Percentiles rank a stretch among this genome's conserved stretches.
Conservation (phyloP, 2,797 vertebrate species). For the Enteromius afrohamiltoni region DNA sequence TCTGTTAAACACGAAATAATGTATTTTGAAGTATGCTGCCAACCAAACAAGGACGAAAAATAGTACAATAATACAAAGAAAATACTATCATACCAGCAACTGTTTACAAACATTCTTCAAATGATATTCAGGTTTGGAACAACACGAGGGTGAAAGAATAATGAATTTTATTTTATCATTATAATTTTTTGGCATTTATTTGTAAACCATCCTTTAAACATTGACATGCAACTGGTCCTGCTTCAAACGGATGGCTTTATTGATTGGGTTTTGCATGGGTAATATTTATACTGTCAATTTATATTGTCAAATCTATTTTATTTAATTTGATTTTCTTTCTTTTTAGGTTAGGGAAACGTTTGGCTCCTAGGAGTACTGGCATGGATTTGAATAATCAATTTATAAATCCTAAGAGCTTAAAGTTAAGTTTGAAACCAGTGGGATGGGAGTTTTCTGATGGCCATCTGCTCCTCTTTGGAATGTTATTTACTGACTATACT, state of each 20-base stretch:
- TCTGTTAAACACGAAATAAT: neutral
- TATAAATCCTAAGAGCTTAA: neutral
- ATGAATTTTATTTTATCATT: neutral
- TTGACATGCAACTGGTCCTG: neutral
- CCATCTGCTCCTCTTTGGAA: constrained; percentile 64
- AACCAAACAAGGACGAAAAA: neutral
- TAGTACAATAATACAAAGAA: neutral
- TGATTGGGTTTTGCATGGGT: neutral
- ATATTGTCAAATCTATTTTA: neutral
- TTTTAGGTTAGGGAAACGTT: neutral
- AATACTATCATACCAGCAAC: neutral
- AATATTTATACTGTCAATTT: neutral
- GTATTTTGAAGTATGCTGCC: neutral
- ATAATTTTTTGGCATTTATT: neutral
- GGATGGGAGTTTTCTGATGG: constrained; percentile 49
- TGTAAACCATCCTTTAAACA: neutral
- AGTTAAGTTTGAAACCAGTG: neutral
- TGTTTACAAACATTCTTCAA: neutral
- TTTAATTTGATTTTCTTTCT: neutral
- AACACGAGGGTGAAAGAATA: neutral
- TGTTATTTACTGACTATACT: constrained; percentile 74
- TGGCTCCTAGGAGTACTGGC: neutral
- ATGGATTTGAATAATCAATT: neutral
- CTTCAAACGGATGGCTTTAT: neutral
- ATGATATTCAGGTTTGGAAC: neutral